phyloP scores from a whole-genome alignment of 1,140 invertebrate species.

The Neotoxoptera formosana region DNA sequence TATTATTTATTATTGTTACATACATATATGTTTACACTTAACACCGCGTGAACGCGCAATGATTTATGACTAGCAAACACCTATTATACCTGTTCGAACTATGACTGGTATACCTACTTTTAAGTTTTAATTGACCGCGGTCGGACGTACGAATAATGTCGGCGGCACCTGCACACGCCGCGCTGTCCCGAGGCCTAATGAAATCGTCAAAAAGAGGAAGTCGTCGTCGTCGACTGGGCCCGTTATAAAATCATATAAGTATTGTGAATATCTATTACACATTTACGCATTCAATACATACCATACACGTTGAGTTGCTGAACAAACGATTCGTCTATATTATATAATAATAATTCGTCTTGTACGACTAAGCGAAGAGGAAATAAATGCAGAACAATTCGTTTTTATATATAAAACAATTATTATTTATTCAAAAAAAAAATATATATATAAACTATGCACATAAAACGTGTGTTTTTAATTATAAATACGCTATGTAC shows the following conservation, averaged over 20 bases:
- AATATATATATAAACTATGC: background rate
- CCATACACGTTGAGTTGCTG: background rate
- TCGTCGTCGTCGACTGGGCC: background rate
- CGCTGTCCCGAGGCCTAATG: background rate
- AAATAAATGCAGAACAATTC: background rate
- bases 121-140: constrained; percentile 29
- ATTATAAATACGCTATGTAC: background rate
- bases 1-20: background rate
- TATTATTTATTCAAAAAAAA: background rate
- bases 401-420: background rate
- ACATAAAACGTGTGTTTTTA: background rate
- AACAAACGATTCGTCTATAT: background rate
- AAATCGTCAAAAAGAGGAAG: constrained; percentile 21
- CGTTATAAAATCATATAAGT: background rate
- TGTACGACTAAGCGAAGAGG: background rate
- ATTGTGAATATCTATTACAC: background rate
- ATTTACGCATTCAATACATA: background rate
- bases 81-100: background rate
- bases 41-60: background rate
- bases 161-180: background rate
- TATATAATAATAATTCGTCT: background rate
- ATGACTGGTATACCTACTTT: background rate
- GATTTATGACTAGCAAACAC: background rate
- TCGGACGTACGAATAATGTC: background rate
- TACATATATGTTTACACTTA: constrained; percentile 4